These are phyloP conservation scores for Bos taurus DNA, from an alignment of 2,113 vertebrate genomes.

Conservation along the genomic window ARS-UCD2.0 NC_037343.1:51698001-51698500, in stretches of 20 bases:
- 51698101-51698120: conserved; percentile 85
- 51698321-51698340: conserved; percentile 95
- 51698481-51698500: conserved; percentile 87
- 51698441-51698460: conserved; percentile 83
- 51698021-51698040: conserved; percentile 76
- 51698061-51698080: conserved; percentile 76
- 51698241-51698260: conserved; percentile 99
- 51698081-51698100: conserved; percentile 80
- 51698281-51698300: conserved; percentile 99
- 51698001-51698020: conserved; percentile 76
- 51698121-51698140: conserved; percentile 85
- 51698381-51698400: conserved; percentile 87
- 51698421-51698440: conserved; percentile 84
- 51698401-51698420: conserved; percentile 87
- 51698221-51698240: conserved; percentile 98
- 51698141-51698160: conserved; percentile 85
- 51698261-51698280: conserved; percentile 99
- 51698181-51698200: conserved; percentile 93
- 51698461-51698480: conserved; percentile 82
- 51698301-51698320: conserved; percentile 99
- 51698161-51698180: conserved; percentile 87
- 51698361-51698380: conserved; percentile 91
- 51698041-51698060: conserved; percentile 78
- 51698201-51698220: conserved; percentile 89
- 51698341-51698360: conserved; percentile 89